Conservation (phyloP, 1,140 invertebrate species). For the Dinoponera quadriceps region DNA sequence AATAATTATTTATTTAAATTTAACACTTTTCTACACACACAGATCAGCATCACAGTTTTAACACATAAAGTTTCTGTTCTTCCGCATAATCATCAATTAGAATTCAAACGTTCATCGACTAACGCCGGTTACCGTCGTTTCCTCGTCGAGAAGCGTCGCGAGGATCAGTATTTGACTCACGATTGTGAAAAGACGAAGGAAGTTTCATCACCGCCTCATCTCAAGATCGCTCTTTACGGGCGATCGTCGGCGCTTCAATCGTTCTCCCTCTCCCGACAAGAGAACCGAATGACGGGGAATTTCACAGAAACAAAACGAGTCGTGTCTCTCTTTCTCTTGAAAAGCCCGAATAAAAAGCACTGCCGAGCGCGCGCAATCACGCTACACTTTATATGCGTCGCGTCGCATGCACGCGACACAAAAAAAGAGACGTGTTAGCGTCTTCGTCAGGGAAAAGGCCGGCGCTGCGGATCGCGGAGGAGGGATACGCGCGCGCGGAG, state of each 20-base stretch:
- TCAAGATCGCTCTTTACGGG: background rate
- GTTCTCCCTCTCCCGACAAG: background rate
- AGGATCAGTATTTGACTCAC: too few relatives aligned
- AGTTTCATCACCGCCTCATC: background rate
- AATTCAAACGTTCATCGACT: too few relatives aligned
- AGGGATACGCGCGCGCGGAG: background rate
- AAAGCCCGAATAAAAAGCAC: slow-evolving; percentile 16
- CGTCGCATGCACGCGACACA: slow-evolving; percentile 17
- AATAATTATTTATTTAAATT: too few relatives aligned
- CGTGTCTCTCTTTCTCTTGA: slow-evolving; percentile 7
- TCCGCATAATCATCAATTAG: too few relatives aligned
- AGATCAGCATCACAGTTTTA: too few relatives aligned
- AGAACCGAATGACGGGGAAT: slow-evolving; percentile 8
- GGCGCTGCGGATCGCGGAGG: background rate
- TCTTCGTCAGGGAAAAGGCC: slow-evolving; percentile 30
- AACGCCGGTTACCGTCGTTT: too few relatives aligned
- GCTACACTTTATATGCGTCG: slow-evolving; percentile 48
- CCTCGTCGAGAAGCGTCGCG: too few relatives aligned
- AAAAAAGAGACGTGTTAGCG: slow-evolving; percentile 34
- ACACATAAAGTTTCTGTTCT: too few relatives aligned
- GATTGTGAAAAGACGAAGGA: background rate
- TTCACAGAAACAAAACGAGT: too few relatives aligned
- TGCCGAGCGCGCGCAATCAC: slow-evolving; percentile 1
- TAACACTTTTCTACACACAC: too few relatives aligned
- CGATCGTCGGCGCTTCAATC: background rate